A percentile compares a stretch with the other conserved stretches of the same genome.
phyloP scores from a whole-genome alignment of 2,113 vertebrate genomes.

The Chaetodon trifascialis region DNA sequence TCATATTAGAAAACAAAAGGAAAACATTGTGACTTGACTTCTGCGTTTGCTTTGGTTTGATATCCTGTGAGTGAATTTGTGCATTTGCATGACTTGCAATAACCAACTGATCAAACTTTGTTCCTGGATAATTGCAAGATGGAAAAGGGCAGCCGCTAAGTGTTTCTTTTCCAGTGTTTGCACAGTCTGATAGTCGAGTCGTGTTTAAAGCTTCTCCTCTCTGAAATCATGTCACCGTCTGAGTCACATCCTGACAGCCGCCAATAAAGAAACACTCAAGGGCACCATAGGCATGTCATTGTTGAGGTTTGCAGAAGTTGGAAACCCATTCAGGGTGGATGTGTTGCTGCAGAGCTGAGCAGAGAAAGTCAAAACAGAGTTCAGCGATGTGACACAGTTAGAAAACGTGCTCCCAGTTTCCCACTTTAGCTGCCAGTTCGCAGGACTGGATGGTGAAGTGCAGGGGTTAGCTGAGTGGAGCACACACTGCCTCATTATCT shows the following conservation, averaged over 20 bases:
- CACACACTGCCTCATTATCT: constrained; percentile 66
- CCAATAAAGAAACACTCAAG: constrained; percentile 14
- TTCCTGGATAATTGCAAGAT: background rate
- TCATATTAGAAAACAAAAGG: background rate
- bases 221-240: constrained; percentile 31
- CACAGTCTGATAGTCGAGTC: constrained; percentile 18
- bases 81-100: background rate
- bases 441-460: constrained; percentile 37
- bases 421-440: constrained; percentile 46
- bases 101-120: background rate
- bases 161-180: constrained; percentile 18
- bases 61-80: background rate
- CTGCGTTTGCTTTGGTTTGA: background rate
- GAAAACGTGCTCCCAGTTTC: constrained; percentile 35
- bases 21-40: too few species aligned
- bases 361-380: constrained; percentile 10
- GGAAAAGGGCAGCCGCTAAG: background rate
- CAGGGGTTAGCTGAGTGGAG: constrained; percentile 48
- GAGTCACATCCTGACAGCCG: constrained; percentile 31
- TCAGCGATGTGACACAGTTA: constrained; percentile 27
- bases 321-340: background rate
- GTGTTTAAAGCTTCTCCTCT: constrained; percentile 15
- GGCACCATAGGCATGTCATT: background rate
- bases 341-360: constrained; percentile 19
- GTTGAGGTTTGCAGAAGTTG: constrained; percentile 9